Evolutionary conservation across 1,140 invertebrate genomes (phyloP).

Genomic region (Macrobrachium nipponense): DNA sequence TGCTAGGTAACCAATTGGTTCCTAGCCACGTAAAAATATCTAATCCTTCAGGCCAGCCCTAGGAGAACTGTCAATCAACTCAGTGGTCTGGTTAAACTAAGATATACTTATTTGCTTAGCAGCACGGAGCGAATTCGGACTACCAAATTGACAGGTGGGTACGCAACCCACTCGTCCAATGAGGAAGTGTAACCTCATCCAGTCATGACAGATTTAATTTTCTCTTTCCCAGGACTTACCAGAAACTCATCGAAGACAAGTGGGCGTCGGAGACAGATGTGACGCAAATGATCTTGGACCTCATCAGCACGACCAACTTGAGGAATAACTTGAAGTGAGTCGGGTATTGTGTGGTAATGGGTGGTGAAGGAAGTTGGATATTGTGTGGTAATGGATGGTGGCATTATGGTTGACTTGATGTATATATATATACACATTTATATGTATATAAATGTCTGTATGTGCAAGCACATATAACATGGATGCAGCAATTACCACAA

Average conservation of each 20-base stretch:
- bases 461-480: neutral
- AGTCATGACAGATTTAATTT: neutral
- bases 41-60: too few relatives aligned
- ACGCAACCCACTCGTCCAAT: neutral
- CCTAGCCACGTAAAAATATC: too few relatives aligned
- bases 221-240: conserved; percentile 5
- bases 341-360: neutral
- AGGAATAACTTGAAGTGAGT: conserved; percentile 41
- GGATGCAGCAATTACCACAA: too few relatives aligned
- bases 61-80: too few relatives aligned
- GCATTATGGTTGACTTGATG: too few relatives aligned
- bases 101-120: too few relatives aligned
- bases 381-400: neutral
- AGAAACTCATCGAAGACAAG: conserved; percentile 17
- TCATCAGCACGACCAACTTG: conserved; percentile 33
- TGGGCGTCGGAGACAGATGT: conserved; percentile 5
- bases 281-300: conserved; percentile 35
- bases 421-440: neutral
- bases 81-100: too few relatives aligned
- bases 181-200: neutral
- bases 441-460: neutral
- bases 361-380: neutral
- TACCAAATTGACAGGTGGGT: too few relatives aligned
- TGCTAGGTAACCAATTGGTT: too few relatives aligned
- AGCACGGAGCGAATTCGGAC: too few relatives aligned